These are phyloP conservation scores for Paramormyrops hopkinsi DNA, from an alignment of 2,797 vertebrate genomes.

Conservation along the genomic window DNA sequence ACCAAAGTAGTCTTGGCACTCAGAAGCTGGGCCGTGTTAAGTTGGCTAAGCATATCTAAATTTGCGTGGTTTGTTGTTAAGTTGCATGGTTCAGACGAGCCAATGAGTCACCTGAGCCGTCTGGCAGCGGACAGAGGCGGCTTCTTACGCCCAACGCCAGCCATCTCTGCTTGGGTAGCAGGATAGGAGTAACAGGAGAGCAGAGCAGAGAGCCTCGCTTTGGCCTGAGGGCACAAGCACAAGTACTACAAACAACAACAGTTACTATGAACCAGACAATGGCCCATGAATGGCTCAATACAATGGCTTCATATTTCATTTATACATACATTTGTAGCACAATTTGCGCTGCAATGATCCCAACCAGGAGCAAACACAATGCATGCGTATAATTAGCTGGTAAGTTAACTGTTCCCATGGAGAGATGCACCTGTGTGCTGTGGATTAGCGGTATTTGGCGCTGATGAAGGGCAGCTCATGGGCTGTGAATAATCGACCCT, in stretches of 20 bases:
- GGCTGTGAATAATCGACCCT: neutral
- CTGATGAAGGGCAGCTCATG: neutral
- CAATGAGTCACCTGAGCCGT: neutral
- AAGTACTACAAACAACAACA: neutral
- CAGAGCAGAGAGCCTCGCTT: neutral
- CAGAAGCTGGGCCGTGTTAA: neutral
- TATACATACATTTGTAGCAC: neutral
- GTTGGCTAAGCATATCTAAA: neutral
- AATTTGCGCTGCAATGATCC: neutral
- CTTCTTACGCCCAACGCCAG: no score
- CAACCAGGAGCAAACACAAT: neutral
- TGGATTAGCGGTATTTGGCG: neutral
- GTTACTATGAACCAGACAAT: neutral
- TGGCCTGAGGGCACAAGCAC: neutral
- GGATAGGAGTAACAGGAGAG: neutral
- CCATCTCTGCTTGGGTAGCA: neutral
- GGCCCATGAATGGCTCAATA: slow-evolving; percentile 23
- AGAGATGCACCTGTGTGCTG: neutral
- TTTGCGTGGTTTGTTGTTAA: neutral
- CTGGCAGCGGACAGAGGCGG: neutral
- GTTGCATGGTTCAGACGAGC: neutral
- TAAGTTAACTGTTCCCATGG: neutral
- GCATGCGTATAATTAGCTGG: neutral
- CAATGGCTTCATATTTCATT: slow-evolving; percentile 15
- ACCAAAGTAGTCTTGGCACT: neutral